These are phyloP conservation scores for Drosophila falleni DNA, from an alignment of 2,888 invertebrate species.

Conservation along the genomic window DNA sequence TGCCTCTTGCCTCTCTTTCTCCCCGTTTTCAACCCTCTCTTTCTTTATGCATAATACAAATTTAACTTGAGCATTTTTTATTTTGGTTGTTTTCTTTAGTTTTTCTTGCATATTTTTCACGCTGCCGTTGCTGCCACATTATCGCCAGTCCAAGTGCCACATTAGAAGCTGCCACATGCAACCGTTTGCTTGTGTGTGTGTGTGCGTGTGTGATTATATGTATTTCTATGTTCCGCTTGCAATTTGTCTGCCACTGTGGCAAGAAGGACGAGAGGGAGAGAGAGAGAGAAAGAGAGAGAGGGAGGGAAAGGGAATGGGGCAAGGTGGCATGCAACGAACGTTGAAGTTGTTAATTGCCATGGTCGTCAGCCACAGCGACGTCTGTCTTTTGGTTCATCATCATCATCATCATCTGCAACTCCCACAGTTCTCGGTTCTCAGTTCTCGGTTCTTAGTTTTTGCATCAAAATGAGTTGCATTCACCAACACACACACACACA, in stretches of 20 bases:
- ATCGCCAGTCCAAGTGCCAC: slow-evolving; percentile 42
- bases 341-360: slow-evolving; percentile 80
- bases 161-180: slow-evolving; percentile 54
- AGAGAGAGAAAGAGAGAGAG: neutral
- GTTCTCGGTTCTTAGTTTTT: slow-evolving; percentile 24
- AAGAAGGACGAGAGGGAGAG: too few species aligned
- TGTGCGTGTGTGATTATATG: slow-evolving; percentile 10
- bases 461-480: slow-evolving; percentile 57
- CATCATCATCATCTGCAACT: slow-evolving; percentile 16
- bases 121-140: slow-evolving; percentile 53
- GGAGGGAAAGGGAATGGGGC: neutral
- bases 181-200: neutral
- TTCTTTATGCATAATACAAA: slow-evolving; percentile 50
- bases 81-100: slow-evolving; percentile 20
- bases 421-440: slow-evolving; percentile 13
- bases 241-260: slow-evolving; percentile 63
- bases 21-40: neutral
- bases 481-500: slow-evolving; percentile 25
- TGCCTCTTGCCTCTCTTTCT: neutral
- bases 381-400: slow-evolving; percentile 37
- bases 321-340: slow-evolving; percentile 62
- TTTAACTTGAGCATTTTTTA: slow-evolving; percentile 60
- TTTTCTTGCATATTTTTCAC: slow-evolving; percentile 78
- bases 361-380: slow-evolving; percentile 72
- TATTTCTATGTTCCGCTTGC: slow-evolving; percentile 60